A percentile compares a stretch with the other conserved stretches of the same genome.
phyloP scores from a whole-genome alignment of 2,888 invertebrate genomes.

The Lycophotia porphyrea region DNA sequence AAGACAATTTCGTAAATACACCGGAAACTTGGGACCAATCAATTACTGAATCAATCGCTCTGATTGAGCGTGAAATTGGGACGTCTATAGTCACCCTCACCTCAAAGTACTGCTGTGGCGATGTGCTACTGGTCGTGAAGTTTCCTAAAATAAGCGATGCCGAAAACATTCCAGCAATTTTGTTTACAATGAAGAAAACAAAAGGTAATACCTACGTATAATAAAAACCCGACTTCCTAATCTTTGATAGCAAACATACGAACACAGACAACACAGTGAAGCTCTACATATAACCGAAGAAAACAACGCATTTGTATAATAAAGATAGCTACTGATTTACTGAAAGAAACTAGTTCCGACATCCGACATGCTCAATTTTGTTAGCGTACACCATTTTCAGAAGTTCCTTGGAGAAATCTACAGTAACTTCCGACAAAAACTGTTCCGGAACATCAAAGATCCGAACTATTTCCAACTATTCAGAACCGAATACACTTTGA shows the following conservation, averaged over 20 bases:
- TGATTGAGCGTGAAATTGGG: slow-evolving; percentile 57
- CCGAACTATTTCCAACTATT: slow-evolving; percentile 44
- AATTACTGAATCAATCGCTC: slow-evolving; percentile 53
- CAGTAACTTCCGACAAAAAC: slow-evolving; percentile 49
- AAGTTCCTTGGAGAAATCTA: slow-evolving; percentile 39
- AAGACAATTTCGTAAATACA: slow-evolving; percentile 41
- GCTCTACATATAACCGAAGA: not conserved
- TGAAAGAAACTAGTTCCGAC: slow-evolving; percentile 17
- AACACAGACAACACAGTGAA: not conserved
- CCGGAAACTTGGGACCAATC: slow-evolving; percentile 33
- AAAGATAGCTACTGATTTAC: slow-evolving; percentile 41
- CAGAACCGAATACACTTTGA: slow-evolving; percentile 41
- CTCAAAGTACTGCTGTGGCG: slow-evolving; percentile 24
- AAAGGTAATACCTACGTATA: not conserved
- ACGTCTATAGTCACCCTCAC: slow-evolving; percentile 41
- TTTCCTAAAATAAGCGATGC: slow-evolving; percentile 12
- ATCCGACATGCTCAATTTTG: slow-evolving; percentile 38
- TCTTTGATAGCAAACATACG: not conserved
- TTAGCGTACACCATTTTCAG: slow-evolving; percentile 31
- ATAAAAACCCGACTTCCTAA: not conserved
- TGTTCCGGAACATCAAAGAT: slow-evolving; percentile 41
- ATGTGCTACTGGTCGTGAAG: slow-evolving; percentile 5
- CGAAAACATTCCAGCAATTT: not conserved
- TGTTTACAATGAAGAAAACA: not conserved
- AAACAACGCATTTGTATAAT: slow-evolving; percentile 44